Percentiles rank a stretch among this genome's conserved stretches.
Evolutionary conservation across 2,113 vertebrate species (phyloP).

Genomic region (Mus spicilegus): DNA sequence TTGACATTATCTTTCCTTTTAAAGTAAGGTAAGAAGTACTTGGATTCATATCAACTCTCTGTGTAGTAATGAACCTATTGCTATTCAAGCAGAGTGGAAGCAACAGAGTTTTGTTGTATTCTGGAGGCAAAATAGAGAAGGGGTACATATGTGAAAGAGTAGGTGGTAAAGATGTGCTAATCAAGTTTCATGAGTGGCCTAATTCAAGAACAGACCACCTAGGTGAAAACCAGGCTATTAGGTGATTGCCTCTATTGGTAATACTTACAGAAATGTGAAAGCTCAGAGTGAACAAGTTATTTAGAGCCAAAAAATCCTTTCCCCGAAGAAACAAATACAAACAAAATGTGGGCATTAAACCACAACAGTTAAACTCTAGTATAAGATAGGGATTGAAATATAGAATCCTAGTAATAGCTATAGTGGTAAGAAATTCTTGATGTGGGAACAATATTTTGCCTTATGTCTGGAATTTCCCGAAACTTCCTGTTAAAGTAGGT

Average conservation of each 20-base stretch:
- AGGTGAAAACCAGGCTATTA: background rate
- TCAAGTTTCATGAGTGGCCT: background rate
- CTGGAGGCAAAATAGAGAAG: background rate
- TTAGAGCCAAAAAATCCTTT: background rate
- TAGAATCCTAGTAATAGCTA: background rate
- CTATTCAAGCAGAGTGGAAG: background rate
- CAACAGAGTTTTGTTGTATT: background rate
- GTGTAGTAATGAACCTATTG: background rate
- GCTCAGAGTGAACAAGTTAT: background rate
- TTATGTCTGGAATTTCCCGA: background rate
- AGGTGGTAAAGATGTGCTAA: background rate
- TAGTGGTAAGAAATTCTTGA: background rate
- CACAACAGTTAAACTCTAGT: background rate
- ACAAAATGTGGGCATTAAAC: background rate
- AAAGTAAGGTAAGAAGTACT: background rate
- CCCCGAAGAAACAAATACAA: background rate
- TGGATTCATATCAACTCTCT: conserved; percentile 18
- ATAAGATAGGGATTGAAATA: background rate
- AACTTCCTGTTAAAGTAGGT: background rate
- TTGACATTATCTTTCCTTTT: background rate
- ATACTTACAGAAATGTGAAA: conserved; percentile 21
- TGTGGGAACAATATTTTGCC: background rate
- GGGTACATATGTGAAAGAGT: background rate
- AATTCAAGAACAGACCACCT: background rate
- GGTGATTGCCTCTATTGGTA: background rate